phyloP scores from a whole-genome alignment of 2,888 invertebrate genomes.

The Heliconius sara region DNA sequence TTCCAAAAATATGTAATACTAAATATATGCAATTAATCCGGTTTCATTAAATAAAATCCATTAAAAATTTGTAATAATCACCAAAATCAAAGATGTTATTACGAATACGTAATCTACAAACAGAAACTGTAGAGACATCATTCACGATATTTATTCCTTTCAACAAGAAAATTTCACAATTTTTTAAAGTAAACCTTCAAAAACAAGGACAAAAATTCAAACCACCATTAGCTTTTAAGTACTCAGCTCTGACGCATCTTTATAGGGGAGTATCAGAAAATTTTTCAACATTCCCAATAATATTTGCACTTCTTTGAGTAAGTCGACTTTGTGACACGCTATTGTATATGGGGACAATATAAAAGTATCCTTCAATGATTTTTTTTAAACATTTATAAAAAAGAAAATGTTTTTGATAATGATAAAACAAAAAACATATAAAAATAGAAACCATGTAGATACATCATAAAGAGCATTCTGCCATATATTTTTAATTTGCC shows the following conservation, averaged over 20 bases:
- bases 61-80: too few relatives aligned
- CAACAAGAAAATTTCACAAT: neutral
- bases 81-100: too few relatives aligned
- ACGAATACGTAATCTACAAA: neutral
- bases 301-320: constrained; percentile 24
- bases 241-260: neutral
- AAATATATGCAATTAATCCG: too few relatives aligned
- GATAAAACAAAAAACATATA: neutral
- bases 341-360: neutral
- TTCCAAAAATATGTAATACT: too few relatives aligned
- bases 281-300: constrained; percentile 3
- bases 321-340: neutral
- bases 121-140: neutral
- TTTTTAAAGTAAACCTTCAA: neutral
- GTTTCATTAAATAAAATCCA: too few relatives aligned
- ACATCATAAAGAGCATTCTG: too few relatives aligned
- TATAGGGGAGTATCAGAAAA: neutral
- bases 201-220: neutral
- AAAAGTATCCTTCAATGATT: neutral
- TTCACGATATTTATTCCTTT: neutral
- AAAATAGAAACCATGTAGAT: too few relatives aligned
- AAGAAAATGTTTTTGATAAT: neutral
- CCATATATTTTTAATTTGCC: too few relatives aligned
- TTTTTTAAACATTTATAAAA: neutral
- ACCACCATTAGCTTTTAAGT: constrained; percentile 6